Conservation (phyloP, 2,888 invertebrate species). For the Xanthostigma xanthostigma region DNA sequence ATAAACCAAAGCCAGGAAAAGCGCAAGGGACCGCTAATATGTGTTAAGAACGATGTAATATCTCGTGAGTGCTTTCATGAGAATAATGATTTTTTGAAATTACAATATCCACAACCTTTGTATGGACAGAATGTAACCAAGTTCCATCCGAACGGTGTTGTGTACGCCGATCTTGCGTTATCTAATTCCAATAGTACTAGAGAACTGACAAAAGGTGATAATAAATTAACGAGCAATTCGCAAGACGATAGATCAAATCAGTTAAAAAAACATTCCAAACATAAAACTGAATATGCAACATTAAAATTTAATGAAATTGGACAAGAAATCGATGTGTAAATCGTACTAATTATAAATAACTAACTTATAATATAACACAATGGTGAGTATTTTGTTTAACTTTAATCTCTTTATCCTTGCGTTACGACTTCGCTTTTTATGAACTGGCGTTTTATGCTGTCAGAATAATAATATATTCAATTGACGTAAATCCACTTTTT, state of each 20-base stretch:
- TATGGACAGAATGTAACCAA: slow-evolving; percentile 16
- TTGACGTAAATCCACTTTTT: no score
- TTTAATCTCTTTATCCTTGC: no score
- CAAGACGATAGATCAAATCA: slow-evolving; percentile 12
- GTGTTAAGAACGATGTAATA: slow-evolving; percentile 6
- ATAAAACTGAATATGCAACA: slow-evolving; percentile 45
- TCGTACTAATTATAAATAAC: slow-evolving; percentile 15
- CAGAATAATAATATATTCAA: no score
- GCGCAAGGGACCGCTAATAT: slow-evolving; percentile 5
- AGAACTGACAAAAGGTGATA: slow-evolving; percentile 13
- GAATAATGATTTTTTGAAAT: slow-evolving; percentile 25
- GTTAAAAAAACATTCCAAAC: slow-evolving; percentile 23
- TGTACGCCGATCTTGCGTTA: slow-evolving; percentile 33
- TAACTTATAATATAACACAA: neutral
- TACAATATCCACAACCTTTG: slow-evolving; percentile 29
- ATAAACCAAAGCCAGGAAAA: neutral
- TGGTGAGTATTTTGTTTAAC: slow-evolving; percentile 18
- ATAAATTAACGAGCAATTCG: slow-evolving; percentile 10
- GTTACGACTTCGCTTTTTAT: no score
- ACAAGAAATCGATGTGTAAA: slow-evolving; percentile 51
- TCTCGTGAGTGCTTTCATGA: slow-evolving; percentile 20
- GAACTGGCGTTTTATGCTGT: no score
- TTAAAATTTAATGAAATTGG: slow-evolving; percentile 51
- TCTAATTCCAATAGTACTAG: slow-evolving; percentile 20
- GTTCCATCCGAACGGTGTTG: slow-evolving; percentile 23